Evolutionary conservation across 2,797 vertebrate genomes (phyloP).

Genomic region (Arnoldichthys spilopterus): DNA sequence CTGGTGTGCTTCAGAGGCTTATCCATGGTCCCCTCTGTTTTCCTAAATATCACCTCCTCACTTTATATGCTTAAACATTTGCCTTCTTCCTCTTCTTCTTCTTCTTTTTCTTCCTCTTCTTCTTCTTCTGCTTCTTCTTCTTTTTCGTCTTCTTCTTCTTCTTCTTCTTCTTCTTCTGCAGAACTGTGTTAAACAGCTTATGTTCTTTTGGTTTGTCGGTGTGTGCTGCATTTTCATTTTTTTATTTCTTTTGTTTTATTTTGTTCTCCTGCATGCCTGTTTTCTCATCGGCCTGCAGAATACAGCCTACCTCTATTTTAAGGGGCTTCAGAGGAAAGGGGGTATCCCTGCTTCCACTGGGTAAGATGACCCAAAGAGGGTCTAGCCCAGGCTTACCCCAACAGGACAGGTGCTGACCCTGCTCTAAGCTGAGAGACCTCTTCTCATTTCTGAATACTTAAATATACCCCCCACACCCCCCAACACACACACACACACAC

Average conservation of each 20-base stretch:
- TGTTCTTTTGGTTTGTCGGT: conserved; percentile 23
- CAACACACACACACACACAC: background rate
- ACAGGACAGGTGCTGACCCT: conserved; percentile 50
- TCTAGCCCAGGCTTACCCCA: conserved; percentile 40
- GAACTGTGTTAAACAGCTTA: conserved; percentile 16
- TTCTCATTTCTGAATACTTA: conserved; percentile 8
- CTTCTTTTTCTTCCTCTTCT: background rate
- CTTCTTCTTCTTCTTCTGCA: background rate
- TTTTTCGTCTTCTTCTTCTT: too few relatives aligned
- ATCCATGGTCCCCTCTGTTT: background rate
- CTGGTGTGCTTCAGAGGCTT: background rate
- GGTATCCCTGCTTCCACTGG: conserved; percentile 57
- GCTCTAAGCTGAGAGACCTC: conserved; percentile 29
- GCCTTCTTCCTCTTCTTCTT: background rate
- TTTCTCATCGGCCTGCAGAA: conserved; percentile 61
- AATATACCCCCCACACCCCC: background rate
- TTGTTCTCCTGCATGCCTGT: conserved; percentile 66
- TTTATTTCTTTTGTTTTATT: conserved; percentile 34
- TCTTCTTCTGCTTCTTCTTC: background rate
- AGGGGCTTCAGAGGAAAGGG: conserved; percentile 65
- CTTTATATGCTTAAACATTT: background rate
- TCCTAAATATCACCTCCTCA: background rate
- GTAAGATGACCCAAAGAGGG: conserved; percentile 60
- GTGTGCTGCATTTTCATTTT: conserved; percentile 9
- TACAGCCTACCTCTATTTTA: conserved; percentile 68